Evolutionary conservation across 2,797 vertebrate species (phyloP).

Genomic region (Urocyon cinereoargenteus): DNA sequence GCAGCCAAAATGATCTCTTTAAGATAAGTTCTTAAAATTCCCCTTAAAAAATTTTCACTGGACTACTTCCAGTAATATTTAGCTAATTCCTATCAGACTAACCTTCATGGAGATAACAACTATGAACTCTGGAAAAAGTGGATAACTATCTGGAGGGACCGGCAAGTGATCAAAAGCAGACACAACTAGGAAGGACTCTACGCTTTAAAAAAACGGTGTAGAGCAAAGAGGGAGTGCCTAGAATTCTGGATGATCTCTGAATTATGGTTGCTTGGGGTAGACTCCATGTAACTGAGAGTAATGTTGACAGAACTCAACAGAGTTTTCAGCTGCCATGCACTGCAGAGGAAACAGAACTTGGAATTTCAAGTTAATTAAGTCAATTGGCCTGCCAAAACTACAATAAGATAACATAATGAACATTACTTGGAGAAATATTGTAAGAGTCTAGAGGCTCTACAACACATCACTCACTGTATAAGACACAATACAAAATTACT

Average conservation of each 20-base stretch:
- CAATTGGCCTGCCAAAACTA: neutral
- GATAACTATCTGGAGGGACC: neutral
- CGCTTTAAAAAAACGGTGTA: neutral
- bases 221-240: neutral
- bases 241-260: neutral
- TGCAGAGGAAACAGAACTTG: neutral
- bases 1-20: slow-evolving; percentile 32
- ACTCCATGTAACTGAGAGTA: neutral
- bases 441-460: neutral
- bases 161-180: neutral
- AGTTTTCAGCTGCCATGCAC: neutral
- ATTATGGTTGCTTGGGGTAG: neutral
- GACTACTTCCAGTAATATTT: slow-evolving; percentile 14
- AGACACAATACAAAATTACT: neutral
- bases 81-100: neutral
- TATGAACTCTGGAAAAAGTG: neutral
- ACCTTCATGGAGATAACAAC: neutral
- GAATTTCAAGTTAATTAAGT: neutral
- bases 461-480: neutral
- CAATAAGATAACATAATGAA: neutral
- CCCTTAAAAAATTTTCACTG: neutral
- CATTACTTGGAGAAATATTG: neutral
- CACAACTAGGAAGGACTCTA: neutral
- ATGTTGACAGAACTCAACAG: neutral
- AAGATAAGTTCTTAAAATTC: neutral